These are phyloP conservation scores for Dicycla oo DNA, from an alignment of 2,888 invertebrate genomes.

Conservation along the genomic window DNA sequence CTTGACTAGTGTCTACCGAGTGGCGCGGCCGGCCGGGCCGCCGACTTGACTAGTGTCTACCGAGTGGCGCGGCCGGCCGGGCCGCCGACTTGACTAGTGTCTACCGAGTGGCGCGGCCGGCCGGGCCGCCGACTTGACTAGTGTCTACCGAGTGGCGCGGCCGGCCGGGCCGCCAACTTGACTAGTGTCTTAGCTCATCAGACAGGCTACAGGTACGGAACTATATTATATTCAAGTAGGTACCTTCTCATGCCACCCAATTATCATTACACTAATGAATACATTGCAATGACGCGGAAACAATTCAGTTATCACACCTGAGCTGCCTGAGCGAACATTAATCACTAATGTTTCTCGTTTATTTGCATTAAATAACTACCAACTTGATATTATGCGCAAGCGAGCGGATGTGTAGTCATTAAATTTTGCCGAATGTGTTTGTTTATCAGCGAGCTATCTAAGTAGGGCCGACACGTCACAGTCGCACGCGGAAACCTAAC, in stretches of 20 bases:
- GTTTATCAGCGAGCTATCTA: constrained; percentile 47
- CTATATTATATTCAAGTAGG: too few species aligned
- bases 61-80: too few species aligned
- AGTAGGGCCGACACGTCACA: constrained; percentile 26
- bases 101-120: too few species aligned
- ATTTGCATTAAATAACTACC: constrained; percentile 1
- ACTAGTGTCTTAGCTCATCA: too few species aligned
- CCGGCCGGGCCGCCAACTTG: too few species aligned
- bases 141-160: too few species aligned
- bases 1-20: too few species aligned
- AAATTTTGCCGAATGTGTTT: constrained; percentile 37
- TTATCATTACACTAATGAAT: neutral
- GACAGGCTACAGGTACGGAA: too few species aligned
- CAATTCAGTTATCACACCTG: constrained; percentile 4
- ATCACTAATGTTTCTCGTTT: constrained; percentile 2
- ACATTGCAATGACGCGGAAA: constrained; percentile 10
- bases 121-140: too few species aligned
- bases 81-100: too few species aligned
- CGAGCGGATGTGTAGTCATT: constrained; percentile 37
- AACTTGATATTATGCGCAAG: constrained; percentile 1
- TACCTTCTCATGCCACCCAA: neutral
- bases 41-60: too few species aligned
- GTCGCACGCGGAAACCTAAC: constrained; percentile 51
- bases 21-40: too few species aligned
- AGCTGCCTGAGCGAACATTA: neutral